Conservation (phyloP, 1,140 invertebrate genomes). For the Drosophila bocqueti region DNA sequence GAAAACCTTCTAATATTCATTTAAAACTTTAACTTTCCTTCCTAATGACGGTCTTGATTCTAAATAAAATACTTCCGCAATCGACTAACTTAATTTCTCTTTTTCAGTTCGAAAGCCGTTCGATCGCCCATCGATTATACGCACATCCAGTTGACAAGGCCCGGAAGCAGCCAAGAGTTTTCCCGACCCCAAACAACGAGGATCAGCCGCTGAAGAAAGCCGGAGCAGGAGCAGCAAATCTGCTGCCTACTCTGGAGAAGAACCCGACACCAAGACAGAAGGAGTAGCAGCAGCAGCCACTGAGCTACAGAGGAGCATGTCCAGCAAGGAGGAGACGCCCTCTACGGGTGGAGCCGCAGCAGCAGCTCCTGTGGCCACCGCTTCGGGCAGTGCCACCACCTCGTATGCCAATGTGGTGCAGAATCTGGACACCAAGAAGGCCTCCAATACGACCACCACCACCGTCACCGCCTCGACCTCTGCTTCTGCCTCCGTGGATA, state of each 20-base stretch:
- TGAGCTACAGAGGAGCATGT: conserved; percentile 57
- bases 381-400: conserved; percentile 40
- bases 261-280: conserved; percentile 18
- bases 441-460: conserved; percentile 21
- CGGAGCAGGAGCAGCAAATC: conserved; percentile 39
- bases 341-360: conserved; percentile 29
- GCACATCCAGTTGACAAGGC: conserved; percentile 61
- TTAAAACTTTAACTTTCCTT: not conserved
- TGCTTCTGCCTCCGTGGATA: conserved; percentile 51
- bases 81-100: too few relatives aligned
- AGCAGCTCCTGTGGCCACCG: conserved; percentile 26
- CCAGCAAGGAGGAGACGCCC: conserved; percentile 77
- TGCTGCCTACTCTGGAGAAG: conserved; percentile 70
- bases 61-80: not conserved
- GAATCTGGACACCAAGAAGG: conserved; percentile 77
- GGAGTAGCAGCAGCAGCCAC: conserved; percentile 28
- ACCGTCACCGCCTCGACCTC: conserved; percentile 7
- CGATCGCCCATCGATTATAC: conserved; percentile 24
- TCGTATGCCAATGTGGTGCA: conserved; percentile 83
- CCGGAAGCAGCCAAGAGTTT: conserved; percentile 82
- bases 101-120: conserved; percentile 51
- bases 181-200: conserved; percentile 47
- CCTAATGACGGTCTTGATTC: too few relatives aligned
- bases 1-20: not conserved
- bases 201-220: conserved; percentile 26